phyloP scores from a whole-genome alignment of 2,888 invertebrate species.

The Diarsia rubi region DNA sequence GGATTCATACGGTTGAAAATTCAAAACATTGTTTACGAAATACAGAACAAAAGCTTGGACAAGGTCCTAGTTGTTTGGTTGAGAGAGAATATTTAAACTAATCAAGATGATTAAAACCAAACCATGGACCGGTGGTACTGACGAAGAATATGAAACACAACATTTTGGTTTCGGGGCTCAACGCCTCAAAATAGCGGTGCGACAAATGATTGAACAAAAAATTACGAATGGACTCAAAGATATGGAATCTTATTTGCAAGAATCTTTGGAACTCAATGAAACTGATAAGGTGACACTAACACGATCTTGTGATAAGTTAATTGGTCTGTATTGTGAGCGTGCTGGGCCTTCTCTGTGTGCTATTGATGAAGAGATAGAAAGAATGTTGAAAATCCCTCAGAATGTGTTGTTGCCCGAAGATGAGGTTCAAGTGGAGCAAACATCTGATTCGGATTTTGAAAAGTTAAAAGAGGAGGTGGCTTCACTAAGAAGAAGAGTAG shows the following conservation, averaged over 20 bases:
- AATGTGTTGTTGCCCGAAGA: conserved; percentile 85
- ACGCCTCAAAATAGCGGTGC: conserved; percentile 84
- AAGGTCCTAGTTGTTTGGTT: not conserved
- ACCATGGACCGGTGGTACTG: conserved; percentile 84
- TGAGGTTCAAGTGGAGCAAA: conserved; percentile 81
- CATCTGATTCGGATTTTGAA: conserved; percentile 81
- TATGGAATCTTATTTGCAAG: conserved; percentile 82
- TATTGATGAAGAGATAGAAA: conserved; percentile 85
- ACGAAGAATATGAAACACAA: conserved; percentile 89
- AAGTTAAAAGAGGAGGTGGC: conserved; percentile 82
- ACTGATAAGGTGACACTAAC: conserved; percentile 82
- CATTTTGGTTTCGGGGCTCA: conserved; percentile 88
- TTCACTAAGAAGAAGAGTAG: conserved; percentile 78
- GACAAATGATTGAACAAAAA: conserved; percentile 87
- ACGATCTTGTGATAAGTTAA: conserved; percentile 83
- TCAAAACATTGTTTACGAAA: conserved; percentile 28
- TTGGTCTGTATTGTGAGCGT: conserved; percentile 82
- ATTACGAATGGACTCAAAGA: conserved; percentile 83
- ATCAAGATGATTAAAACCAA: conserved; percentile 80
- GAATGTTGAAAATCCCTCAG: conserved; percentile 80
- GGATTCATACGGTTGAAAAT: conserved; percentile 18
- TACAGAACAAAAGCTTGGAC: not conserved
- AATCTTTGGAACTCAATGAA: conserved; percentile 82
- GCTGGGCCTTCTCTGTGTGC: conserved; percentile 80
- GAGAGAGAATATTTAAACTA: not conserved